phyloP scores from a whole-genome alignment of 2,888 invertebrate genomes.

The Caenorhabditis drosophilae region DNA sequence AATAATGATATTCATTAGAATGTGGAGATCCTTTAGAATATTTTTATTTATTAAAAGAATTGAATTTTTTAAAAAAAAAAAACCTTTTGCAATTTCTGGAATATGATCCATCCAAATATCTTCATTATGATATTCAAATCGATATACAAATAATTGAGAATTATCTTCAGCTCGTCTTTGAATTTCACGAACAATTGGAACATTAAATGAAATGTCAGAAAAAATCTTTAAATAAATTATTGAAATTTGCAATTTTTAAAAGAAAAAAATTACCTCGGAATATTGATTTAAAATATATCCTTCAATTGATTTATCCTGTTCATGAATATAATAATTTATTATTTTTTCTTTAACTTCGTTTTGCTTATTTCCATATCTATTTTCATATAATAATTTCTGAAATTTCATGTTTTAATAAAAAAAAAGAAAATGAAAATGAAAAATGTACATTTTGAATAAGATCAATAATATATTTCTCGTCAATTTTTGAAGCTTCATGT shows the following conservation, averaged over 20 bases:
- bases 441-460: conserved; percentile 12
- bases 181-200: conserved; percentile 32
- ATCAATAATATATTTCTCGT: conserved; percentile 21
- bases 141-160: conserved; percentile 26
- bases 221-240: conserved; percentile 14
- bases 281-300: conserved; percentile 21
- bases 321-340: conserved; percentile 12
- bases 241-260: neutral
- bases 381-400: conserved; percentile 25
- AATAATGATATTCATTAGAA: conserved; percentile 46
- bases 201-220: conserved; percentile 34
- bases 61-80: neutral
- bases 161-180: conserved; percentile 14
- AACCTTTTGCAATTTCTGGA: conserved; percentile 15
- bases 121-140: conserved; percentile 31
- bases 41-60: neutral
- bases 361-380: conserved; percentile 21
- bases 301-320: conserved; percentile 3
- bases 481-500: conserved; percentile 13
- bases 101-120: conserved; percentile 29
- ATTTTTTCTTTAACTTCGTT: conserved; percentile 20
- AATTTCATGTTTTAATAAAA: too few relatives aligned
- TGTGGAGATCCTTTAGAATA: conserved; percentile 27
- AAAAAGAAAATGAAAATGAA: too few relatives aligned
- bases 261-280: conserved; percentile 8